A percentile compares a stretch with the other conserved stretches of the same genome.
Evolutionary conservation across 2,888 invertebrate genomes (phyloP).

Genomic region (Euclidia mi): DNA sequence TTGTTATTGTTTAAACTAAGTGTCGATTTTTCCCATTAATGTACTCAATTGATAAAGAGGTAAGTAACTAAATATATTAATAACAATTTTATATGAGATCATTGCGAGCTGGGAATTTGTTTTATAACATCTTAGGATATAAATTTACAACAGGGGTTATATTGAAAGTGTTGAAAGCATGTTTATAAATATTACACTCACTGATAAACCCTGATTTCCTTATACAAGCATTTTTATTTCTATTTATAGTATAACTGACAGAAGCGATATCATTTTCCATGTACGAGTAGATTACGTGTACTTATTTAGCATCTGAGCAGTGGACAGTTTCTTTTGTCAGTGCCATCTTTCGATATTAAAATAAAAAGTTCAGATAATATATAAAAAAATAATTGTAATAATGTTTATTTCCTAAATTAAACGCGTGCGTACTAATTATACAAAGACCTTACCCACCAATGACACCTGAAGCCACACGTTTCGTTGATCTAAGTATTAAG

Average conservation of each 20-base stretch:
- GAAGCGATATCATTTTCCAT: conserved; percentile 58
- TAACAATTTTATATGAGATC: conserved; percentile 67
- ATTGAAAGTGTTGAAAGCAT: conserved; percentile 51
- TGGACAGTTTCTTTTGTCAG: conserved; percentile 68
- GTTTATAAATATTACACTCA: conserved; percentile 45
- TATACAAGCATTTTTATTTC: conserved; percentile 56
- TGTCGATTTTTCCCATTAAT: conserved; percentile 66
- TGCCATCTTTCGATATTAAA: conserved; percentile 66
- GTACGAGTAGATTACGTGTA: conserved; percentile 56
- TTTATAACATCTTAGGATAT: conserved; percentile 55
- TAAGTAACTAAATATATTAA: conserved; percentile 61
- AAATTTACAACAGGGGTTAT: conserved; percentile 52
- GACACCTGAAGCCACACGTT: conserved; percentile 87
- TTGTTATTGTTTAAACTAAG: conserved; percentile 69
- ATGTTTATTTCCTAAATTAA: conserved; percentile 52
- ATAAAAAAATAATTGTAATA: conserved; percentile 52
- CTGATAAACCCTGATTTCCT: conserved; percentile 47
- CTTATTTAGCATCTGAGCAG: conserved; percentile 57
- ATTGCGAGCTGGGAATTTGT: conserved; percentile 53
- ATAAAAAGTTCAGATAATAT: conserved; percentile 55
- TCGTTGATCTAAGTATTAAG: conserved; percentile 88
- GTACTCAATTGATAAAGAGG: conserved; percentile 63
- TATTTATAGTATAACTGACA: conserved; percentile 63
- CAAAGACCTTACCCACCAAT: conserved; percentile 88
- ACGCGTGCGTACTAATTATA: conserved; percentile 79